Percentiles rank a stretch among this genome's conserved stretches.
Evolutionary conservation across 2,113 vertebrate genomes (phyloP).

Genomic region (Mesoclemmys tuberculata): DNA sequence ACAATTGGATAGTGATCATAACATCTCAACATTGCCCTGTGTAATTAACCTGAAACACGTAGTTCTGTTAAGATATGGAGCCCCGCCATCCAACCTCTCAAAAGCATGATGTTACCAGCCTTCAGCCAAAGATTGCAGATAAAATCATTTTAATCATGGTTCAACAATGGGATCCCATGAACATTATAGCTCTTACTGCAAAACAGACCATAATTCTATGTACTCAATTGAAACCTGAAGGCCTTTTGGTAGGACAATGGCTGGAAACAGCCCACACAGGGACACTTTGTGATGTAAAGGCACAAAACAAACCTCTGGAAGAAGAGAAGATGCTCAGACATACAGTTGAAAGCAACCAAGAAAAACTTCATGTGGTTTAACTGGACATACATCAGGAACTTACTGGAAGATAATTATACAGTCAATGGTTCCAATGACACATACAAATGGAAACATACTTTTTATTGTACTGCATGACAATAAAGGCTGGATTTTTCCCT

Average conservation of each 20-base stretch:
- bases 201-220: neutral
- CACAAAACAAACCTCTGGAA: neutral
- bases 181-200: neutral
- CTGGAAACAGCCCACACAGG: neutral
- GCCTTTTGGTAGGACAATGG: neutral
- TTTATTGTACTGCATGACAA: slow-evolving; percentile 44
- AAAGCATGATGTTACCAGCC: neutral
- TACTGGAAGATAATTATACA: neutral
- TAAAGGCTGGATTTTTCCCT: neutral
- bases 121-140: neutral
- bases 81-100: neutral
- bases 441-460: slow-evolving; percentile 17
- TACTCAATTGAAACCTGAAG: neutral
- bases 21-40: neutral
- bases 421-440: slow-evolving; percentile 1
- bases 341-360: slow-evolving; percentile 1
- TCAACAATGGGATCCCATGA: neutral
- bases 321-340: neutral
- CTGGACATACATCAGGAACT: slow-evolving; percentile 27
- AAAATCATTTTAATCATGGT: neutral
- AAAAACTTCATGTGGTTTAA: slow-evolving; percentile 23
- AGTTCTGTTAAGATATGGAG: neutral
- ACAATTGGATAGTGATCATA: neutral
- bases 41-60: neutral
- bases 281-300: neutral